Evolutionary conservation across 2,888 invertebrate species (phyloP), one percentile per base, ranked within the genome.

Genomic region (Melanostoma mellinum): DNA sequence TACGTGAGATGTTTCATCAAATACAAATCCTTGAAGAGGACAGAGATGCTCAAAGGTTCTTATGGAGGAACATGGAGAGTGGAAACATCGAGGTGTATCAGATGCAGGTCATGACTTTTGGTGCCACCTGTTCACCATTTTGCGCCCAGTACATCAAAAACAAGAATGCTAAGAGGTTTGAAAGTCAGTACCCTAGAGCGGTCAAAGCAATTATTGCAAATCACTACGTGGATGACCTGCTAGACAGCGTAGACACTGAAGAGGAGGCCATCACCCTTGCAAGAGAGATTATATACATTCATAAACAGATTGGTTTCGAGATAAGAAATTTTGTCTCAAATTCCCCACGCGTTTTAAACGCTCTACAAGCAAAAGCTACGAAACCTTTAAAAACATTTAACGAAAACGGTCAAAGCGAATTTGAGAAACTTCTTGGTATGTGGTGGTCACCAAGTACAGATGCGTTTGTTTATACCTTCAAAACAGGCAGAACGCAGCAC

Each of bases 131-230:
- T 20, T 20, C 20, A 20, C 50, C 55, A 5, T 52, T 36, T 6
- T 38, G 36, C 3, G 61, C 61, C 1, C 36, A 85, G 9, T 87
- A 73, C 55, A 71, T 87, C 0, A 87, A 86, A 69, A 85, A 87
- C 36, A 48, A n/a, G 8, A 88, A 88, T 30, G 88, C 88, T 0
- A 9, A 42, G 6, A 58, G 60, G 42, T 86, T 80, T 33, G 40
- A 68, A 6, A 40, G 10, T 10, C 6, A 44, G 33, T 85, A 56
- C 46, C 87, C 87, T 2, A 20, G 50, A 20, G 87, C 86, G 0
- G 74, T 60, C 0, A 9, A 56, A 0, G 86, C 86, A 1, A 86
- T 88, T 9, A 56, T 74, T 20, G 20, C 0, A 20, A 20, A 20
- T 1, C 20, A 20, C 20, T 20, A 20, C 1, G 20, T 20, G 20